Evolutionary conservation across 2,113 vertebrate species (phyloP).

Genomic region (Puma concolor): DNA sequence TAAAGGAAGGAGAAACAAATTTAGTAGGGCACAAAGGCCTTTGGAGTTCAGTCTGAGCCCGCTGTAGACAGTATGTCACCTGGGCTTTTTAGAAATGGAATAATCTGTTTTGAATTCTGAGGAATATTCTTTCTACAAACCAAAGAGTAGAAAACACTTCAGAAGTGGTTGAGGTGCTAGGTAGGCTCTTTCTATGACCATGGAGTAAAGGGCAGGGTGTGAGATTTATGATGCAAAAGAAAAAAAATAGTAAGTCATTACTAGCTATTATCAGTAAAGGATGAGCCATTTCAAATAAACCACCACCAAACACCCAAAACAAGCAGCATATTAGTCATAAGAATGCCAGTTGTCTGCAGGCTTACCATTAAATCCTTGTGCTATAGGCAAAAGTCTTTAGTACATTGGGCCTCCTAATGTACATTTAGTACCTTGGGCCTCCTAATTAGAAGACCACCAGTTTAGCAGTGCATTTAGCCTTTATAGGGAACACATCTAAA

Average conservation of each 20-base stretch:
- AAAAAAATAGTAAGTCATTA: slow-evolving; percentile 56
- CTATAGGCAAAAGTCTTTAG: background rate
- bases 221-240: slow-evolving; percentile 49
- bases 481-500: background rate
- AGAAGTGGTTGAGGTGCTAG: background rate
- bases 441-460: background rate
- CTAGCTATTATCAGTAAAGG: slow-evolving; percentile 36
- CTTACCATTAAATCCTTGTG: background rate
- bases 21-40: background rate
- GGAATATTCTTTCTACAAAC: background rate
- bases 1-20: background rate
- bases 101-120: background rate
- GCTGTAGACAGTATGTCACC: background rate
- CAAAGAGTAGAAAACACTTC: slow-evolving; percentile 1
- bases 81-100: background rate
- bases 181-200: slow-evolving; percentile 24
- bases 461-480: background rate
- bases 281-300: slow-evolving; percentile 65
- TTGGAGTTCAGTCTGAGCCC: background rate
- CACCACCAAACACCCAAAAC: background rate
- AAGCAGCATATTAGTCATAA: slow-evolving; percentile 19
- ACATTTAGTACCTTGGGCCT: background rate
- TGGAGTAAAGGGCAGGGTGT: slow-evolving; percentile 28
- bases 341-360: slow-evolving; percentile 2
- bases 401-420: background rate